A percentile compares a stretch with the other conserved stretches of the same genome.
Evolutionary conservation across 92 coral and sea anemone species (phyloP).

Genomic region (Phymanthus crucifer): DNA sequence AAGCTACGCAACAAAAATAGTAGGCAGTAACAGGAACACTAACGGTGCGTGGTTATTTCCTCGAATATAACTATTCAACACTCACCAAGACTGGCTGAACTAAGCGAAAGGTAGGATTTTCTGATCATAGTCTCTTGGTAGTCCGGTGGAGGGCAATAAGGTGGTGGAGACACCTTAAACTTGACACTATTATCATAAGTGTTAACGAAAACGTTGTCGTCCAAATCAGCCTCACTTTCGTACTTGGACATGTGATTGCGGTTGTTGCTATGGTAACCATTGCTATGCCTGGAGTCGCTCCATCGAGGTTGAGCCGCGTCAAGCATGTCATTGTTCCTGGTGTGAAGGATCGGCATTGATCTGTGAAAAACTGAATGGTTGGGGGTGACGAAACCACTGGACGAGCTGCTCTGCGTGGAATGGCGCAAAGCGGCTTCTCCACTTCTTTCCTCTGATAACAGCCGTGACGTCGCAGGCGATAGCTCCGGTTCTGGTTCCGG

Average conservation of each 20-base stretch:
- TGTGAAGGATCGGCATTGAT: conserved; percentile 19
- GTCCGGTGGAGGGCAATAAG: conserved; percentile 71
- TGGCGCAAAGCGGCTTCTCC: conserved; percentile 1
- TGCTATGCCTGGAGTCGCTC: background rate
- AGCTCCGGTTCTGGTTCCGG: conserved; percentile 23
- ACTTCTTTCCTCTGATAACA: background rate
- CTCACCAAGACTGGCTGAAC: conserved; percentile 32
- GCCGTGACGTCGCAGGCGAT: background rate
- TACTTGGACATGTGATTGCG: conserved; percentile 4
- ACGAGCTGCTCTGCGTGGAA: conserved; percentile 24
- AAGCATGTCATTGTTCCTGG: background rate
- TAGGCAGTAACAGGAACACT: too few species aligned
- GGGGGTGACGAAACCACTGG: conserved; percentile 13
- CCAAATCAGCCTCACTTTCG: conserved; percentile 59
- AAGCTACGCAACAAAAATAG: too few species aligned
- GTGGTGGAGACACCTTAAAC: conserved; percentile 49
- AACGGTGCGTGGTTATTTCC: background rate
- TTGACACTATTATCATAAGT: conserved; percentile 37
- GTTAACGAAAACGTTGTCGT: conserved; percentile 67
- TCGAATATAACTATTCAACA: background rate
- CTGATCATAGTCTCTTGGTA: conserved; percentile 54
- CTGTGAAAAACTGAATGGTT: background rate
- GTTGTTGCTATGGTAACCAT: conserved; percentile 44
- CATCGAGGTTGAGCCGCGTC: background rate
- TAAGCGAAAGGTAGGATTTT: conserved; percentile 46